A percentile compares a stretch with the other conserved stretches of the same genome.
These are phyloP conservation scores for Caenorhabditis zanzibari DNA, from an alignment of 2,888 invertebrate species.

Conservation along the genomic window DNA sequence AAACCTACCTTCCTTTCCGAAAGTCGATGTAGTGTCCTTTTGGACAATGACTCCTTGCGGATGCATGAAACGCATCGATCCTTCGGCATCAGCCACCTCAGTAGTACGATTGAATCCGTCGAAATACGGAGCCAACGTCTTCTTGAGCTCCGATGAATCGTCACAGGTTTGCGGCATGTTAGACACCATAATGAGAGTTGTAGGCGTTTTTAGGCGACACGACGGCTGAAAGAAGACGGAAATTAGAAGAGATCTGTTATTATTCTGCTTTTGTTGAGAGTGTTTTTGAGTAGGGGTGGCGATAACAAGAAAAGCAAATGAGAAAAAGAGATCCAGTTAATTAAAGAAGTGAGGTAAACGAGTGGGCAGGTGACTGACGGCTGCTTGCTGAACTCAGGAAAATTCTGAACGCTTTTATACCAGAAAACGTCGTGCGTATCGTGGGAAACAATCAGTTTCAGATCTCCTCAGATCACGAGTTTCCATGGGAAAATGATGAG, in stretches of 20 bases:
- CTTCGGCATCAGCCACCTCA: constrained; percentile 58
- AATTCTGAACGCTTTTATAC: constrained; percentile 18
- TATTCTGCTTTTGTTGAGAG: constrained; percentile 5
- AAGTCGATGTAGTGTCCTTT: constrained; percentile 52
- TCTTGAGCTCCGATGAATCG: constrained; percentile 38
- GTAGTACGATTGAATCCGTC: constrained; percentile 57
- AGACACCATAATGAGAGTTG: constrained; percentile 26
- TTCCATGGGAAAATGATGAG: constrained; percentile 20
- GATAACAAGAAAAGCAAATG: constrained; percentile 23
- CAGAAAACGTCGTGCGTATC: constrained; percentile 15
- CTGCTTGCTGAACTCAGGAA: background rate
- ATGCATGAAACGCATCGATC: constrained; percentile 63
- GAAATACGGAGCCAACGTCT: constrained; percentile 56
- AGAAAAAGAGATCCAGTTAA: constrained; percentile 25
- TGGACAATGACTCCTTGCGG: constrained; percentile 66
- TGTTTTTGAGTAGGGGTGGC: background rate
- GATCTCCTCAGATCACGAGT: background rate
- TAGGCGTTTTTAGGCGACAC: background rate
- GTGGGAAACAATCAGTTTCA: constrained; percentile 35
- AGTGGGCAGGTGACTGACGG: constrained; percentile 14
- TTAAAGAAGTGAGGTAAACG: constrained; percentile 13
- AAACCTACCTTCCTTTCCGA: constrained; percentile 59
- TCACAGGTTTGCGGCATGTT: constrained; percentile 21
- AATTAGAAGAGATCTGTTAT: constrained; percentile 11
- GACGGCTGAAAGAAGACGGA: constrained; percentile 14